These are phyloP conservation scores for Pocillopora meandrina DNA, from an alignment of 92 coral and sea anemone genomes.

Conservation along the genomic window DNA sequence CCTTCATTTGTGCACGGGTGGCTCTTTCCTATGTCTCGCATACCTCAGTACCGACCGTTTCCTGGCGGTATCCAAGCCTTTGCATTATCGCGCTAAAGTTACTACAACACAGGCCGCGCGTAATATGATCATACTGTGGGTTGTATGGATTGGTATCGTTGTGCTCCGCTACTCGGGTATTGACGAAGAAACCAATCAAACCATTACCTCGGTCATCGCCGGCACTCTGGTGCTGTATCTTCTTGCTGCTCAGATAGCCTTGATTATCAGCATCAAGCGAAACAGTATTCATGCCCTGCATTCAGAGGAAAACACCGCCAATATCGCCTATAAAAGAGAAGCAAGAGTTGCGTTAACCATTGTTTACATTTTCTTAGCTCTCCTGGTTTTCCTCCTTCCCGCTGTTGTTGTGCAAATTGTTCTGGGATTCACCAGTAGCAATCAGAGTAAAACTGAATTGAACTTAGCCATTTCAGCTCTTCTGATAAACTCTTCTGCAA, in stretches of 20 bases:
- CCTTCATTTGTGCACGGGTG: constrained; percentile 57
- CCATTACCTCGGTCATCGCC: constrained; percentile 46
- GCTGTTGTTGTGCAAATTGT: constrained; percentile 56
- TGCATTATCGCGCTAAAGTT: constrained; percentile 36
- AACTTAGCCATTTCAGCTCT: constrained; percentile 57
- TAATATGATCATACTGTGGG: constrained; percentile 39
- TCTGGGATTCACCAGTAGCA: constrained; percentile 39
- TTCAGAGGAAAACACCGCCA: constrained; percentile 36
- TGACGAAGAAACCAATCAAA: constrained; percentile 39
- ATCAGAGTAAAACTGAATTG: constrained; percentile 41
- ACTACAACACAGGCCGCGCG: constrained; percentile 9
- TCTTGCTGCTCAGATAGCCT: constrained; percentile 33
- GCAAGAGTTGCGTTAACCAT: constrained; percentile 56
- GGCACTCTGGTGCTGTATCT: constrained; percentile 35
- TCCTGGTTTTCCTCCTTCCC: constrained; percentile 53
- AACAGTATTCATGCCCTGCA: constrained; percentile 46
- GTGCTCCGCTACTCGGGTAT: constrained; percentile 47
- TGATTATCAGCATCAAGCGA: constrained; percentile 46
- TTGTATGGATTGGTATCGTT: constrained; percentile 45
- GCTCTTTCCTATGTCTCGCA: constrained; percentile 43
- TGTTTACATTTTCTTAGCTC: constrained; percentile 48
- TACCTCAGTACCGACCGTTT: constrained; percentile 55
- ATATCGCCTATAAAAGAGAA: constrained; percentile 43
- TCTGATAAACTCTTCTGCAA: constrained; percentile 63
- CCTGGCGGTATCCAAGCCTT: constrained; percentile 54